Evolutionary conservation across 2,797 vertebrate genomes (phyloP), one percentile per base, ranked within the genome.

Genomic region (Rhabdomys pumilio): DNA sequence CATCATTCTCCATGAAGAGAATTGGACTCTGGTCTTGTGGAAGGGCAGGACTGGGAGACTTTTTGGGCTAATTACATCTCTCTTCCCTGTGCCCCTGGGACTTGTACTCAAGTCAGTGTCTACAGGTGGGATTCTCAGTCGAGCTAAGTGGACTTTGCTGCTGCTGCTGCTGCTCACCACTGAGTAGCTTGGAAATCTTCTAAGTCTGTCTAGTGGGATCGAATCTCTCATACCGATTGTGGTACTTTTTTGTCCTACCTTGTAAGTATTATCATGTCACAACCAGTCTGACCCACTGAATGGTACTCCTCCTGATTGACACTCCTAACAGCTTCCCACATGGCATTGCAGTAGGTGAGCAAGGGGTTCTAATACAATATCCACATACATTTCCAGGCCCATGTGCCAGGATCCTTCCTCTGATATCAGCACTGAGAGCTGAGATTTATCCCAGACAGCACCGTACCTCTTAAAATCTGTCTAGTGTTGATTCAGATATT

Each of bases 1-100:
- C 79, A 63, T 85, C 79, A 57, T 90, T 94, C 7, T 79, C 87
- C 55, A 24, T 31, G 57, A 65, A 89, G 67, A 94, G 47, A 91
- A 76, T 63, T 72, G 38, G 50, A 63, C 7, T 73, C 26, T 20
- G 17, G 5, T n/a, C 41, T 93, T 34, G 31, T 72, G 10, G 53
- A 80, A 85, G 19, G 50, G 9, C 61, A 81, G 7, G 14, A 26
- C 22, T 31, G 24, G 29, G 44, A 92, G 38, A 26, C 67, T 14
- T 79, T 81, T n/a, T 6, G 34, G 12, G 3, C 47, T 75, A 4
- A 59, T 57, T 29, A 0, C 2, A 61, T 73, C 41, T 73, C 1
- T 86, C 69, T 75, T 79, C 67, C 73, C 47, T 61, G 3, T 41
- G 17, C 79, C 53, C 65, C 24, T 61, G 50, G 90, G 38, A 26